Base-by-base conservation (phyloP, 2,888 invertebrate species). In the Halictus ligatus region DNA sequence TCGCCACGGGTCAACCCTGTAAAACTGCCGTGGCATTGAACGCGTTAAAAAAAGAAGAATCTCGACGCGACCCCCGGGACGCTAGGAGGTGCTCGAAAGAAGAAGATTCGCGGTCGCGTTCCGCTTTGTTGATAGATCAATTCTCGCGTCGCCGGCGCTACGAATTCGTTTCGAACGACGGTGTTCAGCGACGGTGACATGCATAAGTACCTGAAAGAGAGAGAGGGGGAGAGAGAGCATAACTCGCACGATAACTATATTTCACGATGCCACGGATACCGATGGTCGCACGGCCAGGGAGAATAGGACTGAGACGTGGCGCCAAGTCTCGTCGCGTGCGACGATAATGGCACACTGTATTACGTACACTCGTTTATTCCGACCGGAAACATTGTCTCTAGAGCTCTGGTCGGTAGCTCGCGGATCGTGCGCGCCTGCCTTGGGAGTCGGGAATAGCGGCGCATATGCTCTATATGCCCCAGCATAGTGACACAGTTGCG, bases 281-380 rank as follows among this genome's bases (percentile, higher is more conserved):
- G 43, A 75, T 35, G 86, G 75, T 46, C 75, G 48, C 54, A 60
- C 85, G 76, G 67, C 7, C 73, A 81, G 67, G 25, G 29, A 76
- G 72, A 81, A 46, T 46, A 87, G 78, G 74, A 82, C 67, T 58
- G 72, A 72, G 79, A 87, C 67, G 60, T 75, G 88, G 86, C 89
- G 86, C 85, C 91, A 80, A 89, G 83, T 83, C 82, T 79, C 84
- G 85, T 89, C 84, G 88, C 85, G 86, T 85, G 88, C 85, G 58
- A 85, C 83, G 86, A 84, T 87, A 88, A 90, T 81, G 83, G 88
- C 75, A 80, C 88, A 80, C 88, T 77, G 83, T 78, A 72, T 86
- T 86, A 80, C 82, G 81, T 83, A 75, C 58, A 69, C 79, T 75
- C 74, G 81, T 75, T 81, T 58, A 85, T 83, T 85, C 82, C 43